Conservation (phyloP, 2,888 invertebrate genomes). For the Emmelina monodactyla region DNA sequence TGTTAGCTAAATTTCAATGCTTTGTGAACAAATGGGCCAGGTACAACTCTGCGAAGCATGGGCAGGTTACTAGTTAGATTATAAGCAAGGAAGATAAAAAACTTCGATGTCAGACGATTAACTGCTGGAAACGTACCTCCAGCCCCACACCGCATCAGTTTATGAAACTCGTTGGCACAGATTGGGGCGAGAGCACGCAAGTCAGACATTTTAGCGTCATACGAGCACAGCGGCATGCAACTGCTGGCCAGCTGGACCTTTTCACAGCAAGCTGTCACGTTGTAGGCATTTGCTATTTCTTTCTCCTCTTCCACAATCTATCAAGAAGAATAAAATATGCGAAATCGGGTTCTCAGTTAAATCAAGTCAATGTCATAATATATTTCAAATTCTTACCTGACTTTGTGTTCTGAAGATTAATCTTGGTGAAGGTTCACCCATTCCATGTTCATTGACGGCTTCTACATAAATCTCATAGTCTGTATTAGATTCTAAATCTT, state of each 20-base stretch:
- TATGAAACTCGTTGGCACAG: slow-evolving; percentile 80
- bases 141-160: slow-evolving; percentile 70
- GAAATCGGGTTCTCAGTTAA: too few species aligned
- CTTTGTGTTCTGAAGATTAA: slow-evolving; percentile 79
- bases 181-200: slow-evolving; percentile 75
- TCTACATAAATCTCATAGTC: slow-evolving; percentile 84
- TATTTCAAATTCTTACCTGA: slow-evolving; percentile 46
- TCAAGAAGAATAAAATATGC: not conserved
- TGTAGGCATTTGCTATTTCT: slow-evolving; percentile 71
- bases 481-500: slow-evolving; percentile 75
- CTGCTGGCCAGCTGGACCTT: slow-evolving; percentile 71
- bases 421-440: slow-evolving; percentile 77
- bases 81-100: too few species aligned
- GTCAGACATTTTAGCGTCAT: slow-evolving; percentile 83
- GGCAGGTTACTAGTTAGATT: too few species aligned
- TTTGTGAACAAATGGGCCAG: too few species aligned
- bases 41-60: too few species aligned
- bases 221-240: slow-evolving; percentile 82
- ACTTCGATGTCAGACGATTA: too few species aligned
- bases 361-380: slow-evolving; percentile 3
- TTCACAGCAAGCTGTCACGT: slow-evolving; percentile 81
- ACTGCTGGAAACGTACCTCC: slow-evolving; percentile 61
- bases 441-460: slow-evolving; percentile 81
- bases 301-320: slow-evolving; percentile 68
- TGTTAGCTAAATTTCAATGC: too few species aligned